Percentiles rank a stretch among this genome's conserved stretches.
Conservation (phyloP, 2,888 invertebrate genomes). For the Tetheella fluctuosa region DNA sequence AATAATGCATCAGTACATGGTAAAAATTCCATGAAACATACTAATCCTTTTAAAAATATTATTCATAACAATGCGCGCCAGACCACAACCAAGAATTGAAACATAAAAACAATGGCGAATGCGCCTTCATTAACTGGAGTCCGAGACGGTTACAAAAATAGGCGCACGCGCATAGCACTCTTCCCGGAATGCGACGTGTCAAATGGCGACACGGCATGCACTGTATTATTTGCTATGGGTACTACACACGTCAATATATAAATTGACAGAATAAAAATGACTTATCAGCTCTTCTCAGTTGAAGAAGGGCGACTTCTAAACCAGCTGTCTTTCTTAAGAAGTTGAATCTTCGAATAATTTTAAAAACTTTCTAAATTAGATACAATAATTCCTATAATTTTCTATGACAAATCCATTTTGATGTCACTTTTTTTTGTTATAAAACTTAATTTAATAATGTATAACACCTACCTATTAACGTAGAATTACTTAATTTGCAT, state of each 20-base stretch:
- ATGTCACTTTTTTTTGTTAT: no score
- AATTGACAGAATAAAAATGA: no score
- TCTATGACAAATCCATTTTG: no score
- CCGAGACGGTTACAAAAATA: constrained; percentile 15
- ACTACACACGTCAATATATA: neutral
- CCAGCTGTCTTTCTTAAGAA: no score
- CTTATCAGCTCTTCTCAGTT: no score
- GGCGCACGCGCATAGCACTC: constrained; percentile 20
- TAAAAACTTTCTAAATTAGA: no score
- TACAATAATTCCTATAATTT: no score
- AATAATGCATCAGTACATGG: neutral
- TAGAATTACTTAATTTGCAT: no score
- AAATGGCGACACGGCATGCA: constrained; percentile 25
- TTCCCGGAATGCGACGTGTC: constrained; percentile 32
- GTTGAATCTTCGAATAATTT: no score
- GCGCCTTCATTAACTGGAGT: constrained; percentile 25
- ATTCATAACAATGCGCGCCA: constrained; percentile 17
- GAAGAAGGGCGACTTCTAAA: no score
- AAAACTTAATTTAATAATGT: no score
- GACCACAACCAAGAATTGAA: constrained; percentile 14
- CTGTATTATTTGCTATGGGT: neutral
- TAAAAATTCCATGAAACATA: neutral
- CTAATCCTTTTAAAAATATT: neutral
- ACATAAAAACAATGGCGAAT: constrained; percentile 27
- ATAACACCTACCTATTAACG: no score